These are phyloP conservation scores for Taenioides sp. DNA, from an alignment of 2,797 vertebrate species.

Conservation along the genomic window DNA sequence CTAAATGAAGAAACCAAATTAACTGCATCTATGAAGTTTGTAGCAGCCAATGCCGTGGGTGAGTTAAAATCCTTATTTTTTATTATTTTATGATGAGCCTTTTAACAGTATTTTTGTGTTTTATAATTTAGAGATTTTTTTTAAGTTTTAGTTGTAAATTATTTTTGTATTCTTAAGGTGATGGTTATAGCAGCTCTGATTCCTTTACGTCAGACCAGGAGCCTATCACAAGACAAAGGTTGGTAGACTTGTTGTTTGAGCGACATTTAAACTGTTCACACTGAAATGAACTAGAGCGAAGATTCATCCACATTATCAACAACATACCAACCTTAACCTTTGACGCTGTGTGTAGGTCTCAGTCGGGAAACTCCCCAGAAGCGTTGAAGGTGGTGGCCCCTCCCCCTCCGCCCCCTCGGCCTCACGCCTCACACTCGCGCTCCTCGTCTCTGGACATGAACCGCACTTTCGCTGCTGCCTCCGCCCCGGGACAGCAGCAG, in stretches of 20 bases:
- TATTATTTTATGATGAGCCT: neutral
- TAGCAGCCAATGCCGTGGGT: constrained; percentile 89
- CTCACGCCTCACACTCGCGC: constrained; percentile 92
- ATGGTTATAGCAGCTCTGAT: constrained; percentile 98
- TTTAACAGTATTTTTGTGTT: neutral
- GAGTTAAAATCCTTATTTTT: constrained; percentile 60
- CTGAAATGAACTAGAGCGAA: neutral
- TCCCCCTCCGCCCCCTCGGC: constrained; percentile 92
- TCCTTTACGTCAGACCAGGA: constrained; percentile 95
- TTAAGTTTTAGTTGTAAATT: neutral
- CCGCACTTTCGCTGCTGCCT: constrained; percentile 85
- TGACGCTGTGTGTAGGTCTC: constrained; percentile 81
- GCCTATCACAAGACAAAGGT: constrained; percentile 94
- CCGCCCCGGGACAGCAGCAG: constrained; percentile 83
- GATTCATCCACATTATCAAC: neutral
- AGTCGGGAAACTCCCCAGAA: constrained; percentile 94
- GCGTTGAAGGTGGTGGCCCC: constrained; percentile 84
- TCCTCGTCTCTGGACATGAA: constrained; percentile 98
- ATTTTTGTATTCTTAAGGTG: constrained; percentile 73
- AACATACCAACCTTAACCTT: neutral
- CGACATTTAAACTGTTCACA: neutral
- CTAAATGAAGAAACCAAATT: constrained; percentile 91
- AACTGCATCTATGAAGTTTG: constrained; percentile 89
- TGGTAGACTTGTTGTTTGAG: constrained; percentile 21
- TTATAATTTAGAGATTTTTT: neutral